These are phyloP conservation scores for Heliconius aoede DNA, from an alignment of 2,888 invertebrate species.

Conservation along the genomic window DNA sequence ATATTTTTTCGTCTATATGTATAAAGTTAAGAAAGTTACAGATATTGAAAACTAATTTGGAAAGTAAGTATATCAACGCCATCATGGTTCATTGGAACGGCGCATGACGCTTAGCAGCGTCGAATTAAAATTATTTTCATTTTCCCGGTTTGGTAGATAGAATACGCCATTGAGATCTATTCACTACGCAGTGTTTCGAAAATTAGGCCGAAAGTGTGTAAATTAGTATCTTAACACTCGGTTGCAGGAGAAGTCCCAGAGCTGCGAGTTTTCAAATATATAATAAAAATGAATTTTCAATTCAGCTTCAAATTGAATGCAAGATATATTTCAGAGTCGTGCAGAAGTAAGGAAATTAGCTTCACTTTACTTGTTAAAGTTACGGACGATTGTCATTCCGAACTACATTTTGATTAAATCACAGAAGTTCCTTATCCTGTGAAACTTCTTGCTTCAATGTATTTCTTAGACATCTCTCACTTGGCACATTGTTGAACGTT, in stretches of 20 bases:
- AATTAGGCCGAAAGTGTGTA: neutral
- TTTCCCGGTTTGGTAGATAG: too few relatives aligned
- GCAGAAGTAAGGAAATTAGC: constrained; percentile 31
- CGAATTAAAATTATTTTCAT: too few relatives aligned
- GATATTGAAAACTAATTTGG: too few relatives aligned
- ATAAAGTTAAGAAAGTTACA: neutral
- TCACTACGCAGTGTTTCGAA: neutral
- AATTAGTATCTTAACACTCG: neutral
- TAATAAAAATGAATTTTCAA: constrained; percentile 2
- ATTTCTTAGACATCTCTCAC: constrained; percentile 23
- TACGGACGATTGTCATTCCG: constrained; percentile 39
- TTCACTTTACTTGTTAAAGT: constrained; percentile 39
- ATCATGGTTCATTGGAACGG: neutral
- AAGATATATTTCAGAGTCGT: constrained; percentile 25
- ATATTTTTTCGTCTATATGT: neutral
- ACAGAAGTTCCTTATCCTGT: constrained; percentile 37
- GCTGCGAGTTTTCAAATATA: neutral
- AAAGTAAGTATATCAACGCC: neutral
- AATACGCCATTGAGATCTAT: neutral
- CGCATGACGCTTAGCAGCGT: neutral
- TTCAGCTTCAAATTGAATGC: constrained; percentile 13
- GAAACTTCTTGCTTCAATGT: constrained; percentile 25
- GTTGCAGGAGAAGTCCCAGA: too few relatives aligned
- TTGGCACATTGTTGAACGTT: neutral
- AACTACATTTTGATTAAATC: constrained; percentile 43